phyloP scores from a whole-genome alignment of 2,797 vertebrate species.

The Tamandua tetradactyla region DNA sequence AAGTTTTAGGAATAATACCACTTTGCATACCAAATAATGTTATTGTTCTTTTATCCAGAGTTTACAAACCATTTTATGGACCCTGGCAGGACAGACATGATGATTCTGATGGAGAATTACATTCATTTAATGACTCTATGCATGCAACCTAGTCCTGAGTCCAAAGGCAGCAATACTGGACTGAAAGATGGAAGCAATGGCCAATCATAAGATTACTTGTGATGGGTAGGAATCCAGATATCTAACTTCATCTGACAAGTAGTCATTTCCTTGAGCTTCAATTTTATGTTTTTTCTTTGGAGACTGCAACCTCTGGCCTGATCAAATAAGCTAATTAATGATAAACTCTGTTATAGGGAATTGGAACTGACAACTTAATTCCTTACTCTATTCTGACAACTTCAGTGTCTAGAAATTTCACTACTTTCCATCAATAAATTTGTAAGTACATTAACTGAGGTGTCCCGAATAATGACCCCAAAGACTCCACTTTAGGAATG shows the following conservation, averaged over 20 bases:
- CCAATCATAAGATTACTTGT: neutral
- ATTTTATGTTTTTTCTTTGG: conserved; percentile 30
- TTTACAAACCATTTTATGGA: neutral
- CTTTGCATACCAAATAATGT: conserved; percentile 5
- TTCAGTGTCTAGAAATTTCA: conserved; percentile 61
- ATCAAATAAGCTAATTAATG: conserved; percentile 76
- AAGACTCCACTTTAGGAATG: neutral
- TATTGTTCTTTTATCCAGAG: neutral
- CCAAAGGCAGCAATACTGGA: neutral
- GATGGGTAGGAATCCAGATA: neutral
- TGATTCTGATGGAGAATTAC: conserved; percentile 13
- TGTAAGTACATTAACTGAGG: neutral
- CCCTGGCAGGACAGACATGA: conserved; percentile 36
- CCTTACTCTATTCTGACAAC: conserved; percentile 61
- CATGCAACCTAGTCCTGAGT: neutral
- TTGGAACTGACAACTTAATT: conserved; percentile 76
- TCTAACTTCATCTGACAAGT: conserved; percentile 54
- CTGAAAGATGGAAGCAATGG: conserved; percentile 42
- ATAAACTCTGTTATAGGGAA: conserved; percentile 66
- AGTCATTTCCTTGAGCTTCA: conserved; percentile 32
- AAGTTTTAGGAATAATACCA: neutral
- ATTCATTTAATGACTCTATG: conserved; percentile 52
- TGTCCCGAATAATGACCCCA: neutral
- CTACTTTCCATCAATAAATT: neutral
- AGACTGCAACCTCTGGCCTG: conserved; percentile 41